Evolutionary conservation across 2,797 vertebrate genomes (phyloP), one percentile per base, ranked within the genome.

Genomic region (Liasis olivaceus): DNA sequence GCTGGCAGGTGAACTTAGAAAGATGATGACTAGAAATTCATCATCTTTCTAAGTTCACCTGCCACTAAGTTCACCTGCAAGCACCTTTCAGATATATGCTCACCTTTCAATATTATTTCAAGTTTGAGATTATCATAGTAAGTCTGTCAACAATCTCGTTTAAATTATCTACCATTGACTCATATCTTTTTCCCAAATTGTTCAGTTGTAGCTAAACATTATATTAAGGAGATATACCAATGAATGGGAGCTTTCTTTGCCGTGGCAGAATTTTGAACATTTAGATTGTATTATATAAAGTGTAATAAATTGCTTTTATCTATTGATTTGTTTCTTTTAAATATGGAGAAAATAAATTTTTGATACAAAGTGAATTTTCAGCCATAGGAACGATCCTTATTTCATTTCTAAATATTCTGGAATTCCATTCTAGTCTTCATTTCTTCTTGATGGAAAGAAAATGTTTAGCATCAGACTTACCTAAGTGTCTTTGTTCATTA

Each of bases 401-500:
- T 90, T 77, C 63, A 28, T 54, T 60, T 93, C 92, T 81, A 84
- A 93, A 92, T 51, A 95, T 28, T 62, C 24, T 62, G 90, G 94
- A 95, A 96, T 95, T 95, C 89, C 63, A 95, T 90, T 93, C 4
- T 31, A 13, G 24, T 42, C 28, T n/a, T 72, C 56, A 47, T 93
- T 84, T 88, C 92, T 47, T 95, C 95, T 95, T 88, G 94, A 94
- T 94, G 72, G 91, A 85, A 94, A 90, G 93, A 92, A 69, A 28
- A 11, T n/a, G 95, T 96, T 96, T 90, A 94, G 92, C 92, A 92
- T 72, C 64, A 93, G 89, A 93, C 89, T 89, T 72, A 91, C 1
- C 69, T 88, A 95, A 91, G 94, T 95, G 72, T 87, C 91, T 93
- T 91, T 95, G 94, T 96, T 88, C 72, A 92, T 93, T 89, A 95